Percentiles rank a stretch among this genome's conserved stretches.
Conservation (phyloP, 2,113 vertebrate genomes). For the Elanus axillaris region DNA sequence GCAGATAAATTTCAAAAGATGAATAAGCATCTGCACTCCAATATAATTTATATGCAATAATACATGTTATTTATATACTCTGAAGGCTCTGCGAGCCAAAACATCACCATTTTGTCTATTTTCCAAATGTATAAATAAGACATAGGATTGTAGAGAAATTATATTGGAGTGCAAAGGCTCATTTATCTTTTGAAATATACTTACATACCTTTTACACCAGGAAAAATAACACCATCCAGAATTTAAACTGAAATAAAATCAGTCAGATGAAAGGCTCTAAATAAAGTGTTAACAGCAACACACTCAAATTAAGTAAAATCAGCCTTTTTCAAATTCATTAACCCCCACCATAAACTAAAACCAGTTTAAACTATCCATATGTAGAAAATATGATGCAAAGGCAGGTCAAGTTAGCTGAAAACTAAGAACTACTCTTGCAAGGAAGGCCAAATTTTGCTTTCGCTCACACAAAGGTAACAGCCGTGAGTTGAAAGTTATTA, state of each 20-base stretch:
- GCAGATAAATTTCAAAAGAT: slow-evolving; percentile 56
- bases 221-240: slow-evolving; percentile 21
- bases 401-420: not conserved
- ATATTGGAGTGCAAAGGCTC: slow-evolving; percentile 9
- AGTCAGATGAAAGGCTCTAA: not conserved
- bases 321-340: not conserved
- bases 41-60: slow-evolving; percentile 58
- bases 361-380: not conserved
- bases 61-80: slow-evolving; percentile 53
- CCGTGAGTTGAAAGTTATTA: not conserved
- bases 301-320: not conserved
- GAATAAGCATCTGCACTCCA: slow-evolving; percentile 36
- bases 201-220: not conserved
- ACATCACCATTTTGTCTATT: slow-evolving; percentile 55
- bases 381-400: not conserved
- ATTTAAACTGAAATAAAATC: slow-evolving; percentile 14
- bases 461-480: not conserved
- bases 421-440: not conserved
- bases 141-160: slow-evolving; percentile 43
- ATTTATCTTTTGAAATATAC: slow-evolving; percentile 48
- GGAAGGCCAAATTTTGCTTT: not conserved
- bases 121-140: slow-evolving; percentile 52
- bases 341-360: not conserved
- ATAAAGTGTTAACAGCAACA: not conserved
- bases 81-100: slow-evolving; percentile 29